Evolutionary conservation across 2,888 invertebrate genomes (phyloP).

Genomic region (Scaeva pyrastri): DNA sequence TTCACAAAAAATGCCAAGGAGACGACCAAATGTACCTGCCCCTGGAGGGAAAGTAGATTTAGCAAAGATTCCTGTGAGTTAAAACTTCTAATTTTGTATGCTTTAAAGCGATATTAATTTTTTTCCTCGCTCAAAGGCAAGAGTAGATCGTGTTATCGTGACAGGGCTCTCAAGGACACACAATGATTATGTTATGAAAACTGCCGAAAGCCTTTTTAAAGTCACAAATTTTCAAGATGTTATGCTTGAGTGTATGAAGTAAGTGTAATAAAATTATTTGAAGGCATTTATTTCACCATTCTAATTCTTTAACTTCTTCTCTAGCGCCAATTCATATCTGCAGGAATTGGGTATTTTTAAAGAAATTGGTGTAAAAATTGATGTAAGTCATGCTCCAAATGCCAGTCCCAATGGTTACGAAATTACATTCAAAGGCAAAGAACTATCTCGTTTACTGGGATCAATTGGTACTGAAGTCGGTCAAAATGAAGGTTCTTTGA

Average conservation of each 20-base stretch:
- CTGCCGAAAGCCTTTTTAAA: conserved; percentile 92
- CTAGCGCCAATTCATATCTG: conserved; percentile 89
- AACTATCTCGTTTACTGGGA: conserved; percentile 92
- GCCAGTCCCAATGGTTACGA: conserved; percentile 92
- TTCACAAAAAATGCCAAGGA: conserved; percentile 58
- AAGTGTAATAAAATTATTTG: conserved; percentile 77
- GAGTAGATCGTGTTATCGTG: conserved; percentile 93
- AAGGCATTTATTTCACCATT: neutral
- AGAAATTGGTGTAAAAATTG: conserved; percentile 93
- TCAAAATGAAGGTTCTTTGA: conserved; percentile 94
- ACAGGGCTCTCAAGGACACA: conserved; percentile 94
- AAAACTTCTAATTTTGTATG: neutral
- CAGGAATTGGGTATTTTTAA: conserved; percentile 95
- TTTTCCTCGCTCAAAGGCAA: conserved; percentile 84
- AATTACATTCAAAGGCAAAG: conserved; percentile 93
- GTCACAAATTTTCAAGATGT: conserved; percentile 95
- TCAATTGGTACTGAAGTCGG: conserved; percentile 94
- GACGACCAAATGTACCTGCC: conserved; percentile 63
- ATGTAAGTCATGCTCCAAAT: conserved; percentile 91
- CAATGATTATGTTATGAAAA: conserved; percentile 92
- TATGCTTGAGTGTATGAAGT: conserved; percentile 88
- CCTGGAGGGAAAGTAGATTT: conserved; percentile 77
- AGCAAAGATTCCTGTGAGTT: conserved; percentile 77
- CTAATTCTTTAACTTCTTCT: neutral
- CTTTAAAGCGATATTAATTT: neutral